phyloP scores from a whole-genome alignment of 2,113 vertebrate species.

The Pygoscelis antarcticus region DNA sequence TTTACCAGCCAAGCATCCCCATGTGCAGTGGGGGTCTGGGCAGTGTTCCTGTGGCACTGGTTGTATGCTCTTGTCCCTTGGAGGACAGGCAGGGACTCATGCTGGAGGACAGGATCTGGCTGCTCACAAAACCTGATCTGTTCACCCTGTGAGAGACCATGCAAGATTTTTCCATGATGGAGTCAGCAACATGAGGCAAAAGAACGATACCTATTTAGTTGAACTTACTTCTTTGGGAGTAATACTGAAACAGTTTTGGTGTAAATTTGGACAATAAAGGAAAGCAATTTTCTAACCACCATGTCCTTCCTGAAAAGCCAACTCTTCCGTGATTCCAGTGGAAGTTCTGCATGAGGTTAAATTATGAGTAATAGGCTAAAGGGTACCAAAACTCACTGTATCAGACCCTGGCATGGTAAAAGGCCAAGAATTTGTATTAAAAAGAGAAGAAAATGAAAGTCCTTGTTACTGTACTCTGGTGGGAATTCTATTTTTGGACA shows the following conservation, averaged over 20 bases:
- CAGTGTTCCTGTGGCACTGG: neutral
- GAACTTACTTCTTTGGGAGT: neutral
- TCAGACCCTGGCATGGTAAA: neutral
- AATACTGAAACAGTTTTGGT: neutral
- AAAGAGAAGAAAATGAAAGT: neutral
- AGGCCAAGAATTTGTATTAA: neutral
- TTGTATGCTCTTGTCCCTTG: rapidly evolving
- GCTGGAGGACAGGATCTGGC: neutral
- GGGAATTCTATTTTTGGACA: neutral
- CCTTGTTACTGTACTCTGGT: neutral
- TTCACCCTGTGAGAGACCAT: neutral
- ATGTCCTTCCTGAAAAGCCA: neutral
- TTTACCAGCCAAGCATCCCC: neutral
- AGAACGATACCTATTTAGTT: neutral
- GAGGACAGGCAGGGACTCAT: neutral
- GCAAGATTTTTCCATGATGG: neutral
- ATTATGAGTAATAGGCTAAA: neutral
- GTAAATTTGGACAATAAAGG: neutral
- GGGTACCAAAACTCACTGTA: neutral
- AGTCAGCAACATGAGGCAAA: neutral
- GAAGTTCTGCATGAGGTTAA: neutral
- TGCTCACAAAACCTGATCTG: neutral
- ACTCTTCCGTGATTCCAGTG: neutral
- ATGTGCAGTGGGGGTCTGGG: rapidly evolving
- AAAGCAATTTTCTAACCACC: neutral